Base-by-base conservation (phyloP, 2,797 vertebrate genomes). In the Labeo calbasu region DNA sequence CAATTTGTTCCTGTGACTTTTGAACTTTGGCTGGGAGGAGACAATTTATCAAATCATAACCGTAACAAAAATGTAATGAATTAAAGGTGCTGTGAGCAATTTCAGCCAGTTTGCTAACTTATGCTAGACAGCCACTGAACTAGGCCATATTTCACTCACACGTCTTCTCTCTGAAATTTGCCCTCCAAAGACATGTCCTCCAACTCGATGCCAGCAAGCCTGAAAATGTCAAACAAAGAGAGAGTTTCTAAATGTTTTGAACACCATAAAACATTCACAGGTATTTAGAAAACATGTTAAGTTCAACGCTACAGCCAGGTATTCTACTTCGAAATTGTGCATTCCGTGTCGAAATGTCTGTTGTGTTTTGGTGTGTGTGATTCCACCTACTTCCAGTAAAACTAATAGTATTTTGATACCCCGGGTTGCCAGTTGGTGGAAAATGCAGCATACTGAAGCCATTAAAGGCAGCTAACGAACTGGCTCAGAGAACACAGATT, bases 1-100 rank as follows among this genome's bases (percentile, higher is more conserved):
- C 66, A 71, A 84, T 84, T 78, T 78, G 76, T 79, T 79, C 75
- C 46, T 84, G 40, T 72, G 68, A 79, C 76, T 51, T 79, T 70
- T 79, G 83, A 84, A 84, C 83, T 84, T 84, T 71, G 25, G 57
- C 76, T 70, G 66, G 76, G 28, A 79, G 76, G 43, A 70, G 76
- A 71, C 66, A 63, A 71, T 79, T 84, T 84, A 71, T 84, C 83
- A 84, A 84, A 84, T 72, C 76, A 51, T 48, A 71, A 65, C 53
- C 55, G 43, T 79, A 61, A 77, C 40, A 70, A n/a, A 63, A 36
- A 71, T 43, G 0, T 11, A 43, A 61, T 53, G 68, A 79, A 63
- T 51, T 53, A 70, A 72, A 84, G 66, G 25, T 40, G 43, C 53
- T 51, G 17, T 68, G 65, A 83, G 73, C n/a, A 68, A 48, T 69